phyloP scores from a whole-genome alignment of 2,113 vertebrate species.

The Oncorhynchus nerka region DNA sequence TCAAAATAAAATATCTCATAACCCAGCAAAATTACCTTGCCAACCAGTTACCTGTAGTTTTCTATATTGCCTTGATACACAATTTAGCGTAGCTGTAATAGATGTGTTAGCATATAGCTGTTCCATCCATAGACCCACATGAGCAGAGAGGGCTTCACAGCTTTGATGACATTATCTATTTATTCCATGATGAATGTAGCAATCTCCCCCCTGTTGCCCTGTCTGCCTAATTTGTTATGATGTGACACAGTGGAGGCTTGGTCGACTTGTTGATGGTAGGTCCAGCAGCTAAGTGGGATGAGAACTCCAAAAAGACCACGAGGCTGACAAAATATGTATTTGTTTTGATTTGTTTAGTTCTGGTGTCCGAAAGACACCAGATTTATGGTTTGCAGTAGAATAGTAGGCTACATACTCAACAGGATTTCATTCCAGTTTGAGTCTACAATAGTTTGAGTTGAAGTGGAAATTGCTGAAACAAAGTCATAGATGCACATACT shows the following conservation, averaged over 20 bases:
- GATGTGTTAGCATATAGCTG: conserved; percentile 48
- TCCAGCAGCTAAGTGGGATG: conserved; percentile 55
- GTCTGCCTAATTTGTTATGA: conserved; percentile 69
- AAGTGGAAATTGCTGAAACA: too few species aligned
- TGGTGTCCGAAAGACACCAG: background rate
- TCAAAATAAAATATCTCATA: background rate
- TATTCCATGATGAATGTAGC: conserved; percentile 69
- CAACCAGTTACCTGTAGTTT: background rate
- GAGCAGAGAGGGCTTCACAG: conserved; percentile 37
- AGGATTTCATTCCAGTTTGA: background rate
- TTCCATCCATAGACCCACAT: conserved; percentile 46
- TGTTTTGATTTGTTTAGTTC: background rate
- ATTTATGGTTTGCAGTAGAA: background rate
- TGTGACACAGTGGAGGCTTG: conserved; percentile 48
- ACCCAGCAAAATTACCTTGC: background rate
- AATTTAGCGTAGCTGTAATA: conserved; percentile 43
- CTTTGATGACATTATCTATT: conserved; percentile 71
- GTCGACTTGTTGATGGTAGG: conserved; percentile 47
- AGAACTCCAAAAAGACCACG: conserved; percentile 29
- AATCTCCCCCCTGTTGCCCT: conserved; percentile 71
- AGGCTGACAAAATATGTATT: background rate
- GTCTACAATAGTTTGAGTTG: background rate
- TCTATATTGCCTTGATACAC: background rate
- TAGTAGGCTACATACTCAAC: background rate
- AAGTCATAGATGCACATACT: too few species aligned